Evolutionary conservation across 1,140 invertebrate species (phyloP).

Genomic region (Drosophila prosaltans): DNA sequence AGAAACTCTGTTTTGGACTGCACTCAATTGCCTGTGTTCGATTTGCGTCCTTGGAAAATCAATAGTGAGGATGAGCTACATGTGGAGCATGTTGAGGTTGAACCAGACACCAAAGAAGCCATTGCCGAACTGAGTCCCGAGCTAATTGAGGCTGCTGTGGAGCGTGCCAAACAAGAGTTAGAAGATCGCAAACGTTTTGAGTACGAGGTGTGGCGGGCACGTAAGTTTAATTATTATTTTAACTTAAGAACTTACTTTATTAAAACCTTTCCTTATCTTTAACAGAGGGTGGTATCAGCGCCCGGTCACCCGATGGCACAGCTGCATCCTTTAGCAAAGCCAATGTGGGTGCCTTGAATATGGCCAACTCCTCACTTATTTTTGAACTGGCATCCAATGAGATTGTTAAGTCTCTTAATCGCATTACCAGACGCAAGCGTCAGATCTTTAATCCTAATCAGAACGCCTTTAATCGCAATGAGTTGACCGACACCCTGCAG

Average conservation of each 20-base stretch:
- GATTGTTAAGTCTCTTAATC: conserved; percentile 88
- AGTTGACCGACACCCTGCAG: conserved; percentile 88
- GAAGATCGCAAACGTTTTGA: conserved; percentile 89
- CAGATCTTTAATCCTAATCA: conserved; percentile 89
- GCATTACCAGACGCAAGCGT: conserved; percentile 86
- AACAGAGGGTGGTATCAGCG: conserved; percentile 89
- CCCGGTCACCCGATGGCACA: conserved; percentile 92
- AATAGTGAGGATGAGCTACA: conserved; percentile 60
- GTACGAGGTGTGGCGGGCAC: conserved; percentile 88
- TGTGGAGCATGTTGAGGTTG: conserved; percentile 70
- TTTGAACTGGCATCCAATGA: conserved; percentile 94
- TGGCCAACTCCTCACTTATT: conserved; percentile 94
- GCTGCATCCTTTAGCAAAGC: conserved; percentile 95
- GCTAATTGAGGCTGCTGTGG: conserved; percentile 86
- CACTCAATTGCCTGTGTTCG: conserved; percentile 87
- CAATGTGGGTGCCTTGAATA: conserved; percentile 90
- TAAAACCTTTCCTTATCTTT: conserved; percentile 24
- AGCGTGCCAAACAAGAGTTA: conserved; percentile 90
- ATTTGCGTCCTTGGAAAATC: conserved; percentile 83
- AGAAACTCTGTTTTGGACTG: conserved; percentile 92
- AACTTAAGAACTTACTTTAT: not conserved
- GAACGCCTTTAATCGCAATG: conserved; percentile 87
- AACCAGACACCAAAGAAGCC: conserved; percentile 73
- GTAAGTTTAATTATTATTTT: conserved; percentile 44
- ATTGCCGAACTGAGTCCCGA: conserved; percentile 83